These are phyloP conservation scores for Phortica magna DNA, from an alignment of 2,888 invertebrate species.

Conservation along the genomic window DNA sequence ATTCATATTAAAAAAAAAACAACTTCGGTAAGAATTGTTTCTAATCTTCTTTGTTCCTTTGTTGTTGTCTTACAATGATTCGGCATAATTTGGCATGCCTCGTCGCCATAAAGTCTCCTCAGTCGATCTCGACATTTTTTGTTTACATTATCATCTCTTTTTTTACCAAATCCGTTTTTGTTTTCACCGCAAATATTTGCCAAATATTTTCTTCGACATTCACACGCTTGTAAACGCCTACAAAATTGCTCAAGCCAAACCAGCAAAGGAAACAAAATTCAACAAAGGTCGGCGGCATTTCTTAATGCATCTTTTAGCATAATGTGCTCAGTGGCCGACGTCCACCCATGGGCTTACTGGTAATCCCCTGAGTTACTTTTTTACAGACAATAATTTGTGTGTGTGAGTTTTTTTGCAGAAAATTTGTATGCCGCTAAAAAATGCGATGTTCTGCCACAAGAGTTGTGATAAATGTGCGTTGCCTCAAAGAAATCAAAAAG, in stretches of 20 bases:
- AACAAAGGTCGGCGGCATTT: slow-evolving; percentile 47
- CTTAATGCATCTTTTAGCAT: slow-evolving; percentile 63
- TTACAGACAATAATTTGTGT: too few species aligned
- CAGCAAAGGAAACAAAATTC: slow-evolving; percentile 46
- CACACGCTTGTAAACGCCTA: slow-evolving; percentile 55
- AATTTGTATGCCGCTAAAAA: not conserved
- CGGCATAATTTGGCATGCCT: slow-evolving; percentile 11
- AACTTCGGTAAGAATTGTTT: too few species aligned
- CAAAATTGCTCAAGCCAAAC: slow-evolving; percentile 7
- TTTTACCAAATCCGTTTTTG: slow-evolving; percentile 17
- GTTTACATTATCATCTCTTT: too few species aligned
- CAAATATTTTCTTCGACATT: slow-evolving; percentile 62
- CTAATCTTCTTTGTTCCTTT: too few species aligned
- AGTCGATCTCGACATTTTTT: not conserved
- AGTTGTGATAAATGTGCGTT: slow-evolving; percentile 65
- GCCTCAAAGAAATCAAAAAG: slow-evolving; percentile 26
- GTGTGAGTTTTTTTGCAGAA: not conserved
- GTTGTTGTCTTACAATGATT: not conserved
- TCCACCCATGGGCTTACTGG: not conserved
- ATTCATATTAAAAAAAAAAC: too few species aligned
- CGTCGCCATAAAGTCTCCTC: not conserved
- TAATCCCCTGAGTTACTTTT: not conserved
- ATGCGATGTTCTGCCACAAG: not conserved
- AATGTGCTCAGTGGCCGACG: slow-evolving; percentile 47
- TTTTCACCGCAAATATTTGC: slow-evolving; percentile 66